phyloP scores from a whole-genome alignment of 2,113 vertebrate species.

The Noctilio leporinus region DNA sequence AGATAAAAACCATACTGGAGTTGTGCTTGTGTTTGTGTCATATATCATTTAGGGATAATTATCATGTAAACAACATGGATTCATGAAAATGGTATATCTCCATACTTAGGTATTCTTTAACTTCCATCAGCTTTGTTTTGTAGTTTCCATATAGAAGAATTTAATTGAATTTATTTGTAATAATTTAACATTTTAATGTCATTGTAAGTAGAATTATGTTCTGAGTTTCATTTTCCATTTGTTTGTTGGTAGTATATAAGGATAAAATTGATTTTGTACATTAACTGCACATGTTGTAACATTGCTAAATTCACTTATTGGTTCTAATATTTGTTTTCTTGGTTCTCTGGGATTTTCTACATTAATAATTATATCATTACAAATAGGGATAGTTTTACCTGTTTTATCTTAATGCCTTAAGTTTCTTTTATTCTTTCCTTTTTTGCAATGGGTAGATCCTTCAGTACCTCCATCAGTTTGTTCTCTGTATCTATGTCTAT shows the following conservation, averaged over 20 bases:
- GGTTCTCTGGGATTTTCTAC: neutral
- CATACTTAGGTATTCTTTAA: neutral
- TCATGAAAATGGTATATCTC: neutral
- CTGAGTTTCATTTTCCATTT: neutral
- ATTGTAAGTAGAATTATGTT: neutral
- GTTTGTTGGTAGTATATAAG: neutral
- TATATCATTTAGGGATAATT: neutral
- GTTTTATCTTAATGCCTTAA: neutral
- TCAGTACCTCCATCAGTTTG: too few relatives aligned
- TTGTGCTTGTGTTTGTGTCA: neutral
- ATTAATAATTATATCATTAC: neutral
- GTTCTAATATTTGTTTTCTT: neutral
- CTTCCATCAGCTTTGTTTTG: neutral
- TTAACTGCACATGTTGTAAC: neutral
- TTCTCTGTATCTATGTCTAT: too few relatives aligned
- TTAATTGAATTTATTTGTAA: neutral
- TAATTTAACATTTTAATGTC: neutral
- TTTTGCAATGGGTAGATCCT: neutral
- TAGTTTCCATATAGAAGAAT: neutral
- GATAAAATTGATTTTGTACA: neutral
- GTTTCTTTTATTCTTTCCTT: neutral
- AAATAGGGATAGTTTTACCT: neutral
- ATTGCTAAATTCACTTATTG: neutral
- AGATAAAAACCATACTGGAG: neutral
- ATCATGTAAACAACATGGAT: neutral